These are phyloP conservation scores for Pygmarrhopalites habei DNA, from an alignment of 1,140 invertebrate genomes.

Conservation along the genomic window DNA sequence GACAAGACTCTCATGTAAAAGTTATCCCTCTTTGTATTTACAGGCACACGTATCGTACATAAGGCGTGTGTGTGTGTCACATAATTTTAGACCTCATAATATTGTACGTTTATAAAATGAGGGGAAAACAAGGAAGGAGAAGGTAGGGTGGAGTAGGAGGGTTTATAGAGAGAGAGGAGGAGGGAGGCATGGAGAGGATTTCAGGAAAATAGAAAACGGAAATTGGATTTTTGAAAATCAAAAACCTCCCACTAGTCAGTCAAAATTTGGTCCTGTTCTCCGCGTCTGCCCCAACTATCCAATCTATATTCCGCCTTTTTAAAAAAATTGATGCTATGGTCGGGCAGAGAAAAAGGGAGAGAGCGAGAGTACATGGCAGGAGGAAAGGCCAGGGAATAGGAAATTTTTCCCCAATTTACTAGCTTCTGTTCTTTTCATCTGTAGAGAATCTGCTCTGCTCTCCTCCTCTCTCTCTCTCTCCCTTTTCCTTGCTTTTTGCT, in stretches of 20 bases:
- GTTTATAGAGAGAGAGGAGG: no score
- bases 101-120: no score
- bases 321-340: neutral
- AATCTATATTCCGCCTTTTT: constrained; percentile 1
- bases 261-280: neutral
- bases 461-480: no score
- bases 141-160: neutral
- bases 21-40: neutral
- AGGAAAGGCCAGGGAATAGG: no score
- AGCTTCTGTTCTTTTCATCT: no score
- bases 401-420: no score
- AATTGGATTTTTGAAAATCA: constrained; percentile 38
- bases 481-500: no score
- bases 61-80: neutral
- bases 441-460: no score
- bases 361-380: no score
- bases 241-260: constrained; percentile 27
- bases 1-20: no score
- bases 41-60: neutral
- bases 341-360: no score
- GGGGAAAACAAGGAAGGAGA: neutral
- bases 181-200: neutral
- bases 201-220: constrained; percentile 32
- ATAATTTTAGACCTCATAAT: neutral
- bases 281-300: neutral